These are phyloP conservation scores for Aegotheles bennettii DNA, from an alignment of 2,113 vertebrate genomes.

Conservation along the genomic window DNA sequence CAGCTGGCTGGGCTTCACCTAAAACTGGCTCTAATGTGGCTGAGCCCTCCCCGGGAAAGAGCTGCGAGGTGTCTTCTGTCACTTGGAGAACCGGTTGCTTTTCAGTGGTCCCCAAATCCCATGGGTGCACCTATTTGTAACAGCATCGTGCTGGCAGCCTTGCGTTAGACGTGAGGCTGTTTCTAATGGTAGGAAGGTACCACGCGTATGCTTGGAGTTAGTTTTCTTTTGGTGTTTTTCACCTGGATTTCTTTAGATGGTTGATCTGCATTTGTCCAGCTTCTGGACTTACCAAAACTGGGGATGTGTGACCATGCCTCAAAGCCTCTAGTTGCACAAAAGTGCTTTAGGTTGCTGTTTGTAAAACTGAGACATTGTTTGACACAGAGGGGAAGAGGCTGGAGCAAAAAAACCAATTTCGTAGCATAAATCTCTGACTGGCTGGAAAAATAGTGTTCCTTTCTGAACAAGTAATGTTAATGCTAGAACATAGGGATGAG, in stretches of 20 bases:
- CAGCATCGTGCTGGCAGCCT: background rate
- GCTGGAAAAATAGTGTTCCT: background rate
- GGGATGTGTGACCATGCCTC: background rate
- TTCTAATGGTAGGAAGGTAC: background rate
- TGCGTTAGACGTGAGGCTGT: background rate
- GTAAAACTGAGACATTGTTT: background rate
- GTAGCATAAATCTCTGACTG: background rate
- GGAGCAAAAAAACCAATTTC: background rate
- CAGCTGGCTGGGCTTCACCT: background rate
- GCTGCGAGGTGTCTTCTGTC: background rate
- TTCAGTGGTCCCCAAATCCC: background rate
- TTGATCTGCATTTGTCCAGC: background rate
- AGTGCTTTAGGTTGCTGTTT: background rate
- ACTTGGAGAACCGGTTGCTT: background rate
- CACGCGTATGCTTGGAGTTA: background rate
- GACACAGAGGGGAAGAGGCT: background rate
- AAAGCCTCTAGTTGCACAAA: background rate
- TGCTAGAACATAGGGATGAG: background rate
- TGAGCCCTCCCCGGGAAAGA: background rate
- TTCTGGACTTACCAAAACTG: background rate
- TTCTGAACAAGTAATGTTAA: background rate
- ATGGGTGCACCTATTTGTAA: fast-evolving
- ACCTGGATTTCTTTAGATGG: background rate
- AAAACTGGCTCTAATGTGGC: background rate
- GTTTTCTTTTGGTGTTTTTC: background rate